Percentiles rank a stretch among this genome's conserved stretches.
Evolutionary conservation across 2,888 invertebrate genomes (phyloP).

Genomic region (Catocala nupta): DNA sequence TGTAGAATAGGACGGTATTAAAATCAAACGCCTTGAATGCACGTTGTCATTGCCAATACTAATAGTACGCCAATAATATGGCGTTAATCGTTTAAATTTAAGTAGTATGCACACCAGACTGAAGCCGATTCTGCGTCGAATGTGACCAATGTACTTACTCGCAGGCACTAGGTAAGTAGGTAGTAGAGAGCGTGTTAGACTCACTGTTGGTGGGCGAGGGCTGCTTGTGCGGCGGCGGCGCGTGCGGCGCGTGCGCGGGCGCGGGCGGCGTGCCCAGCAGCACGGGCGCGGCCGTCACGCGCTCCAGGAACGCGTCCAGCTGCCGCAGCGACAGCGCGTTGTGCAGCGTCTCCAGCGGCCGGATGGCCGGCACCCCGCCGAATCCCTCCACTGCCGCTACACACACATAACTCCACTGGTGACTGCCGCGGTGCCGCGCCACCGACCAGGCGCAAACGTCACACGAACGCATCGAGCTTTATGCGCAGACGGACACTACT

Average conservation of each 20-base stretch:
- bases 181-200: conserved; percentile 30
- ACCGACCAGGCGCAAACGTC: no score
- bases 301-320: conserved; percentile 95
- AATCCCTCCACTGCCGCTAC: conserved; percentile 93
- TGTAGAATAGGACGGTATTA: no score
- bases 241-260: conserved; percentile 87
- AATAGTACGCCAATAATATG: no score
- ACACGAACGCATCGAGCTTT: no score
- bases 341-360: conserved; percentile 98
- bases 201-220: conserved; percentile 80
- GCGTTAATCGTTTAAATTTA: no score
- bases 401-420: conserved; percentile 10
- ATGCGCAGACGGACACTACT: no score
- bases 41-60: no score
- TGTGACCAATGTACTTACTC: no score
- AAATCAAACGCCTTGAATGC: no score
- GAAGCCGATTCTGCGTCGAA: no score
- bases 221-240: conserved; percentile 60
- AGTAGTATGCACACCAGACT: no score
- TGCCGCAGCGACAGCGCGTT: conserved; percentile 97
- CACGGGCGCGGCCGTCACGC: conserved; percentile 92
- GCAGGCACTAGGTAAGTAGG: neutral
- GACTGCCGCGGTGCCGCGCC: no score
- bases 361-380: conserved; percentile 97
- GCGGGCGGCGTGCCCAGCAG: conserved; percentile 91